A percentile compares a stretch with the other conserved stretches of the same genome.
phyloP scores from a whole-genome alignment of 2,113 vertebrate genomes.

The Pandion haliaetus region DNA sequence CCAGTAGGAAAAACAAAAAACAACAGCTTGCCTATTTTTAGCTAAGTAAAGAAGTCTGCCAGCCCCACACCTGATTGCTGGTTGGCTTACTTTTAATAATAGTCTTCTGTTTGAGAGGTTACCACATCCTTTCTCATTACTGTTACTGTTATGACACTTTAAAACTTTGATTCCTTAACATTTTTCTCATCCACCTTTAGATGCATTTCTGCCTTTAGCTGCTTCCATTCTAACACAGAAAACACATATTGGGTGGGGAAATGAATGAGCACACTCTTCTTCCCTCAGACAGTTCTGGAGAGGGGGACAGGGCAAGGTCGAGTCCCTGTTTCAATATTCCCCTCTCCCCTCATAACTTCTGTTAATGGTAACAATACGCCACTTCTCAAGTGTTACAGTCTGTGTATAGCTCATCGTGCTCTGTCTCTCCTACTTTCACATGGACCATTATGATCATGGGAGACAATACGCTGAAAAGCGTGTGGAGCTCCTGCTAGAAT shows the following conservation, averaged over 20 bases:
- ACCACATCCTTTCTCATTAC: constrained; percentile 73
- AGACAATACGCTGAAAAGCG: accelerated
- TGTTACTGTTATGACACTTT: constrained; percentile 66
- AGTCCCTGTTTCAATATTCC: background rate
- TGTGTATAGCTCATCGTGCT: accelerated
- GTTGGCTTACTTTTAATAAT: background rate
- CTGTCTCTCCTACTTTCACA: background rate
- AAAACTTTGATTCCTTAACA: constrained; percentile 65
- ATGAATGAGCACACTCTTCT: background rate
- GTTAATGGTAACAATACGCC: background rate
- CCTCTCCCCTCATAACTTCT: background rate
- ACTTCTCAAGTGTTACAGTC: background rate
- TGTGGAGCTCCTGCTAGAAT: background rate
- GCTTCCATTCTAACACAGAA: background rate
- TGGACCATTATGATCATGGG: background rate
- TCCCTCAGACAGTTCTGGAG: background rate
- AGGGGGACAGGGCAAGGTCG: background rate
- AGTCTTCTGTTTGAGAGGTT: constrained; percentile 9
- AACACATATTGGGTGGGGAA: background rate
- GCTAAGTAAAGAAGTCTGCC: background rate
- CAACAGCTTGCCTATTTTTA: background rate
- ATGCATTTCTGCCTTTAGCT: background rate
- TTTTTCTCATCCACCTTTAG: background rate
- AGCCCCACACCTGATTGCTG: background rate
- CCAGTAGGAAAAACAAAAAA: background rate